Evolutionary conservation across 2,888 invertebrate genomes (phyloP), one percentile per base, ranked within the genome.

Genomic region (Campoplex capitator): DNA sequence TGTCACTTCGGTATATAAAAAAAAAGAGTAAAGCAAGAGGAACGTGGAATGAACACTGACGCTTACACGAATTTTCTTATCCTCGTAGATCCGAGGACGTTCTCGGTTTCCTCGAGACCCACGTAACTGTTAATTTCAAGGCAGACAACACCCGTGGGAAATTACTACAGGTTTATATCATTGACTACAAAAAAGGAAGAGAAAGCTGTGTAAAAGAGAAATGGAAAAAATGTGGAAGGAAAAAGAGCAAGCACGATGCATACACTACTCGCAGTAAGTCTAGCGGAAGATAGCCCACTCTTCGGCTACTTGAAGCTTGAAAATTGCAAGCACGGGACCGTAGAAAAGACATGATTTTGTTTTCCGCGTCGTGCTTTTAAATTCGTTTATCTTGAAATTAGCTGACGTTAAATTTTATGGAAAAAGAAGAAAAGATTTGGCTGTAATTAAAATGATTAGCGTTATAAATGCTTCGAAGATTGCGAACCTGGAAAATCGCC

Each of bases 61-160:
- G 58, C 71, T 74, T 48, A 73, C 51, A 35, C 45, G 76, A 51
- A 28, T 84, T 77, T 79, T 84, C 83, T 78, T 77, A 82, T 80
- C 54, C 71, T 73, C 42, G 58, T 51, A 54, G 58, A 74, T 67
- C 88, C 74, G 18, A 48, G 67, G 48, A 68, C 56, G 54, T 51
- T 23, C 68, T 58, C 38, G 51, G 58, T 70, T 48, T 80, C 65
- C 78, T 48, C 45, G 89, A 89, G 90, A 90, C 89, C 83, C 74
- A 81, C 86, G 88, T 86, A 89, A 88, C 89, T 90, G 85, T 90
- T 92, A 92, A 92, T 92, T 92, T 89, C 91, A 86, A 75, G 88
- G 71, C 88, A 76, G 90, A 93, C 89, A 90, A 90, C 89, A 84
- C 93, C 93, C 92, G 76, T 91, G 93, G 93, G 93, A 93, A 93